phyloP scores from a whole-genome alignment of 2,113 vertebrate genomes.

The Crotalus tigris region DNA sequence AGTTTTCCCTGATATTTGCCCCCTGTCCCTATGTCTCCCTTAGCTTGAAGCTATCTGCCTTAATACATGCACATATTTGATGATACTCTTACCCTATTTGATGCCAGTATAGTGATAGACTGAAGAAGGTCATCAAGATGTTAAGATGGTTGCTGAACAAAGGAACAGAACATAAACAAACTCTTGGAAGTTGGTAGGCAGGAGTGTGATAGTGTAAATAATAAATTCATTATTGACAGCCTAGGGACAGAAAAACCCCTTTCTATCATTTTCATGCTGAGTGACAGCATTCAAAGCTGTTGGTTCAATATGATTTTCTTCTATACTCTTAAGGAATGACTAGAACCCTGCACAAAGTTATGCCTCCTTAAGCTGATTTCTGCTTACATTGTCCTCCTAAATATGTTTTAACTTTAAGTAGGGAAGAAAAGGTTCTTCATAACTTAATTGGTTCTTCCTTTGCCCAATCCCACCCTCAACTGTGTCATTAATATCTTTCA shows the following conservation, averaged over 20 bases:
- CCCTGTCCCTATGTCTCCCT: constrained; percentile 41
- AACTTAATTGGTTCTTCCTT: neutral
- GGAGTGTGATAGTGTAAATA: constrained; percentile 90
- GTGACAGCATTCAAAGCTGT: constrained; percentile 60
- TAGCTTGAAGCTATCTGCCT: constrained; percentile 48
- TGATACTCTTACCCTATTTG: constrained; percentile 57
- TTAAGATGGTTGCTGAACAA: constrained; percentile 77
- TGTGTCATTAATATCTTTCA: neutral
- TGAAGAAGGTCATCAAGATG: constrained; percentile 73
- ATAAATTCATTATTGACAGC: constrained; percentile 92
- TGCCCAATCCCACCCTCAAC: neutral
- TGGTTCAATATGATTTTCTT: constrained; percentile 54
- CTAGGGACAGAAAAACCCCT: constrained; percentile 68
- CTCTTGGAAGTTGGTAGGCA: constrained; percentile 80
- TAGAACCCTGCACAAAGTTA: neutral
- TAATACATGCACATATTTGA: constrained; percentile 70
- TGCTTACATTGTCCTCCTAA: neutral
- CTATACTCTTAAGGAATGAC: constrained; percentile 2
- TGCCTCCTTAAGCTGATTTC: neutral
- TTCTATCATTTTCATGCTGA: constrained; percentile 66
- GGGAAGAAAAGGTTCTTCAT: neutral
- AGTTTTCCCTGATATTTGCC: constrained; percentile 57
- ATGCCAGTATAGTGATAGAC: constrained; percentile 53
- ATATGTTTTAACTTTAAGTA: neutral
- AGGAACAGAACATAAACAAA: constrained; percentile 86